Evolutionary conservation across 2,797 vertebrate genomes (phyloP), one percentile per base, ranked within the genome.

Genomic region (Cuniculus paca): DNA sequence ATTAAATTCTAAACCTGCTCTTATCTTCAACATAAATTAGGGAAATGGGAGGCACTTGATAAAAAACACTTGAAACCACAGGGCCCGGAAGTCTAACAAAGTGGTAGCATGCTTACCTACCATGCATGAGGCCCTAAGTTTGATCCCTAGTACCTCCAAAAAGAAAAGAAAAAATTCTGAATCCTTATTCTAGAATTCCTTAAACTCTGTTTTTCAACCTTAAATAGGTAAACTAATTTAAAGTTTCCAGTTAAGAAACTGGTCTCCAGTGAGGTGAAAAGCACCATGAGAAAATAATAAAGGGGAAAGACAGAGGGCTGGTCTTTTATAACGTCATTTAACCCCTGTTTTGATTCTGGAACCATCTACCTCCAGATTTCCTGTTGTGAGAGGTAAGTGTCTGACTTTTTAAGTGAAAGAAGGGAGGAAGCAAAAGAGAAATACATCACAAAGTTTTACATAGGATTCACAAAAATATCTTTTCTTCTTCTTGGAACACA

Each of bases 21-120:
- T 92, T 89, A 92, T 31, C 39, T 19, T 89, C 52, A 54, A 92
- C 2, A 83, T 90, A 88, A 93, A 88, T 36, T 75, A 93, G 58
- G 17, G 17, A 8, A 93, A 85, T 83, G 42, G 24, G 24, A 85
- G 22, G 28, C 20, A 94, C 10, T 34, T 85, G 36, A 84, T 88
- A 6, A 87, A 93, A 91, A 95, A 54, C 26, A 86, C 48, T 88
- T 70, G 58, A 88, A 95, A 93, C 22, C 36, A 89, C 50, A 36
- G 60, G 4, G 34, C 31, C 42, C 56, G 10, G 78, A 17, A 14
- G 3, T n/a, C 50, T 22, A 48, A 13, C 20, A 58, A 58, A 70
- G 48, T 86, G 60, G 65, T 7, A 39, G 31, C 48, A 16, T 4
- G 4, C 31, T 65, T 90, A 34, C 31, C 10, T 17, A 56, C 48